Conservation (phyloP, 37 sponge, comb jelly and placozoan genomes). For the Amphimedon queenslandica region DNA sequence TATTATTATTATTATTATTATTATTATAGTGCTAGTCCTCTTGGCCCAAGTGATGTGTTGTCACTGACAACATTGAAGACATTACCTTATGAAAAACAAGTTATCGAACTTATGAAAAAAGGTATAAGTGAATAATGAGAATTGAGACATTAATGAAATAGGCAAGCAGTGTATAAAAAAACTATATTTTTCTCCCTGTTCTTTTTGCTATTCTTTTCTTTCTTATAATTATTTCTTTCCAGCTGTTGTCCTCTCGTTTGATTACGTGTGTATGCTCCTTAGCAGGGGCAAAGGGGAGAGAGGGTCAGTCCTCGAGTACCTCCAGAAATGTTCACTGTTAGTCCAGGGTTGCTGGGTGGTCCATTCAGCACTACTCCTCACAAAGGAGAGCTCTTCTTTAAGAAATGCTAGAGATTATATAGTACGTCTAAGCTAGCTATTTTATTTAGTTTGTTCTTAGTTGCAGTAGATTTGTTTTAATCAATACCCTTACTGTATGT, state of each 20-base stretch:
- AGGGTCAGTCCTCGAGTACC: conserved; percentile 15
- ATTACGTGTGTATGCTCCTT: conserved; percentile 47
- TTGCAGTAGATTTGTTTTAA: no score
- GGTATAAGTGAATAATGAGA: neutral
- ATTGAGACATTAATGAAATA: neutral
- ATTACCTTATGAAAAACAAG: conserved; percentile 38
- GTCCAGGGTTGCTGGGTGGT: conserved; percentile 85
- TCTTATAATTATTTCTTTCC: neutral
- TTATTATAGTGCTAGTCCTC: conserved; percentile 3
- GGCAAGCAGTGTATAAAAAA: no score
- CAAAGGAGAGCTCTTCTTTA: neutral
- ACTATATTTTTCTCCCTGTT: no score
- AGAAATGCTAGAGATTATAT: conserved; percentile 60
- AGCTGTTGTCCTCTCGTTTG: conserved; percentile 28
- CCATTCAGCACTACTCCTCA: conserved; percentile 26
- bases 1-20: neutral
- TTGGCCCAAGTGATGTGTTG: conserved; percentile 29
- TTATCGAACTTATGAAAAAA: neutral
- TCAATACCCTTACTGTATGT: no score
- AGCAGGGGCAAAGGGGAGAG: neutral
- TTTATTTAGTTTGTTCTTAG: no score
- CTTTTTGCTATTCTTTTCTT: neutral
- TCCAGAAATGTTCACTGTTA: conserved; percentile 46
- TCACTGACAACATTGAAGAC: conserved; percentile 25
- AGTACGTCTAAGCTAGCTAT: conserved; percentile 27